Evolutionary conservation across 2,797 vertebrate species (phyloP).

Genomic region (Threskiornis aethiopicus): DNA sequence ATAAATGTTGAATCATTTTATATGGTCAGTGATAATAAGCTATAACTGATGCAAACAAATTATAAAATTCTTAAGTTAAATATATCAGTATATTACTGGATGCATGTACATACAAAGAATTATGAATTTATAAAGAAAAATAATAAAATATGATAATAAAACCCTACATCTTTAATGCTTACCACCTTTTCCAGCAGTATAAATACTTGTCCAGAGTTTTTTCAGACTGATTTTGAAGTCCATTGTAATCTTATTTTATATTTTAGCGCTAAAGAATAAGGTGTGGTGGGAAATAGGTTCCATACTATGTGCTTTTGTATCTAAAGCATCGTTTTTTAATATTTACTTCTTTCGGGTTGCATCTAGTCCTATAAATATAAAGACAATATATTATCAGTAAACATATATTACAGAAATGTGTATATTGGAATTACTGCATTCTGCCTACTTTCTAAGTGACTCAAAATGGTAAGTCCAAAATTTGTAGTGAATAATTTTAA

Average conservation of each 20-base stretch:
- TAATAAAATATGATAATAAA: background rate
- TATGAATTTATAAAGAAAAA: background rate
- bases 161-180: background rate
- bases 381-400: background rate
- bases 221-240: background rate
- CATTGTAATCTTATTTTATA: background rate
- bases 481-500: background rate
- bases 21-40: background rate
- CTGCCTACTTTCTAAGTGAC: background rate
- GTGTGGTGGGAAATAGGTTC: background rate
- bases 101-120: fast-evolving
- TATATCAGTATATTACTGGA: background rate
- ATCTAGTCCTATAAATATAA: background rate
- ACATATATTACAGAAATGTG: background rate
- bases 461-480: background rate
- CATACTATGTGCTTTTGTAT: background rate
- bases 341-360: background rate
- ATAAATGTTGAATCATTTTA: background rate
- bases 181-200: background rate
- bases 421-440: background rate
- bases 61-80: background rate
- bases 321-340: background rate
- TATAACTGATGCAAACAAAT: background rate
- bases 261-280: background rate
- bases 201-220: background rate